Evolutionary conservation across 2,113 vertebrate species (phyloP).

Genomic region (Alethe diademata): DNA sequence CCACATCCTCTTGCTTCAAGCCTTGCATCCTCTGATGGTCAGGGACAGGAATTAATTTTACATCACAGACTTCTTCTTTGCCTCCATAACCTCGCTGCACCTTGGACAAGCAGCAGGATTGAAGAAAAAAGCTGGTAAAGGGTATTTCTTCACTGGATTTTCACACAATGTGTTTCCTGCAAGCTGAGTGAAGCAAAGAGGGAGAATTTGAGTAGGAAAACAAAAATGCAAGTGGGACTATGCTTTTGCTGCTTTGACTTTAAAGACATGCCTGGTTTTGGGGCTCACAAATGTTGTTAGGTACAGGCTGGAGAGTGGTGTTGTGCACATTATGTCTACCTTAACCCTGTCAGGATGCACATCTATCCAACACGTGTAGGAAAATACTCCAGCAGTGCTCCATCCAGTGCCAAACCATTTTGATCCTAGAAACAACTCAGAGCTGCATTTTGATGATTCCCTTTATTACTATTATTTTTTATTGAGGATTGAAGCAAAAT

Average conservation of each 20-base stretch:
- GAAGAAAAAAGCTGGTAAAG: neutral
- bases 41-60: neutral
- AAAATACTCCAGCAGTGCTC: neutral
- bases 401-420: neutral
- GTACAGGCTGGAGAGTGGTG: neutral
- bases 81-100: neutral
- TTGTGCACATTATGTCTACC: neutral
- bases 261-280: neutral
- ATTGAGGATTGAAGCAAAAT: slow-evolving; percentile 1
- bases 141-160: neutral
- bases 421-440: neutral
- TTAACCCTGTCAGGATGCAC: neutral
- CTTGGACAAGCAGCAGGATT: neutral
- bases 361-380: rapidly evolving
- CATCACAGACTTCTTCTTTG: neutral
- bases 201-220: neutral
- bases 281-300: neutral
- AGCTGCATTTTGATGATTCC: neutral
- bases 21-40: neutral
- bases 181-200: neutral
- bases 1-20: neutral
- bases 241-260: neutral
- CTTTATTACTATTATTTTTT: neutral
- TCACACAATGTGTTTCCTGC: neutral
- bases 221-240: neutral